phyloP scores from a whole-genome alignment of 2,113 vertebrate genomes.

The Xenotilapia leptura region DNA sequence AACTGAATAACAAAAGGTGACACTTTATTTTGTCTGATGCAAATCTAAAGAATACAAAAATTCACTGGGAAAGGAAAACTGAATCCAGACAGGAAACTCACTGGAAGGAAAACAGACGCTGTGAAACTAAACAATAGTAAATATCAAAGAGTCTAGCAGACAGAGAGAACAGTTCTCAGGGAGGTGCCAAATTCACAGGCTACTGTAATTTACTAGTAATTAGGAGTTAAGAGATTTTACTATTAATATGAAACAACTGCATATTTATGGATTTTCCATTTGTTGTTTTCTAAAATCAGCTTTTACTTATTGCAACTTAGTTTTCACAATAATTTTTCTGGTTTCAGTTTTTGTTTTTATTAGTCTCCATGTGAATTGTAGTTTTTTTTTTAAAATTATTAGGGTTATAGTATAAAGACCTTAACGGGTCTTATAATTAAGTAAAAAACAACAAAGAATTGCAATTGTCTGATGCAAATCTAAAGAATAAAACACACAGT shows the following conservation, averaged over 20 bases:
- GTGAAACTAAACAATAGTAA: neutral
- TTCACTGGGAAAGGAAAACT: neutral
- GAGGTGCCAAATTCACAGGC: neutral
- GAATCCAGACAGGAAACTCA: neutral
- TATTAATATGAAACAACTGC: neutral
- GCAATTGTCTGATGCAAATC: neutral
- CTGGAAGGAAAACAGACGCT: neutral
- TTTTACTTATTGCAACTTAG: neutral
- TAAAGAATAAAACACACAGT: neutral
- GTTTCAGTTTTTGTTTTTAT: neutral
- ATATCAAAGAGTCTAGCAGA: neutral
- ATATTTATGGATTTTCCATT: neutral
- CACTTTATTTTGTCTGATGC: neutral
- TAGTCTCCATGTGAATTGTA: neutral
- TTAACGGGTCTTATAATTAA: neutral
- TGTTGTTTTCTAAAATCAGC: neutral
- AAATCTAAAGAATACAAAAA: neutral
- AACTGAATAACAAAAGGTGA: neutral
- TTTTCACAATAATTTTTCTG: neutral
- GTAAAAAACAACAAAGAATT: neutral
- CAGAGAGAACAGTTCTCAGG: neutral
- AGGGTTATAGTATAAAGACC: neutral
- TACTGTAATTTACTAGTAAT: neutral
- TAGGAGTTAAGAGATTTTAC: neutral
- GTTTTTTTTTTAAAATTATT: neutral